Evolutionary conservation across 2,888 invertebrate genomes (phyloP), one percentile per base, ranked within the genome.

Genomic region (Marronus borbonicus): DNA sequence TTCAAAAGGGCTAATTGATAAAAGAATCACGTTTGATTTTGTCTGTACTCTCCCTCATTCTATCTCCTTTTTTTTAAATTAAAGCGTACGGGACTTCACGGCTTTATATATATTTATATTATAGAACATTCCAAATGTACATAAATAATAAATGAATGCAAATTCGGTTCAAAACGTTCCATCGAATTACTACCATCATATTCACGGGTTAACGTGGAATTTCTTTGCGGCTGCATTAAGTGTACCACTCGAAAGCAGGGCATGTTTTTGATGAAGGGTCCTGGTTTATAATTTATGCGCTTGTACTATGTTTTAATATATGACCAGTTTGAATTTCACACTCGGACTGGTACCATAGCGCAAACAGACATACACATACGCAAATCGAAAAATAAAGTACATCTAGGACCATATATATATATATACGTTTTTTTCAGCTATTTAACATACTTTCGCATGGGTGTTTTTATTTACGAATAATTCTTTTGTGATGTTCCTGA

Each of bases 231-330:
- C 49, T 24, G 68, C 24, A 68, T 68, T 68, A 50, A 68, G 68
- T 68, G 68, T 68, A 24, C 68, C 60, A 36, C 60, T 75, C 62
- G n/a, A 60, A 49, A 60, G 60, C 60, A 10, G 44, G 44, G 74
- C 62, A 64, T 75, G 74, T 64, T 62, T 64, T 75, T 75, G 74
- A 75, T 75, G 74, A 75, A 75, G 74, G 74, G 62, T 60, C 14
- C 58, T 75, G 62, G 62, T 64, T 17, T 60, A 49, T 75, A 75
- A 75, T 75, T 75, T 75, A 75, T 75, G 60, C 62, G 62, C 20
- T 49, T 64, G 62, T 49, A 49, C 74, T 58, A 44, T 60, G 74
- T 62, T 75, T 75, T 75, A 62, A 75, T 75, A 75, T 75, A 75
- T 75, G 62, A 62, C 62, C 74, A 75, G 62, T 75, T 75, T 36